Base-by-base conservation (phyloP, 2,888 invertebrate genomes). In the Perdita meconis region DNA sequence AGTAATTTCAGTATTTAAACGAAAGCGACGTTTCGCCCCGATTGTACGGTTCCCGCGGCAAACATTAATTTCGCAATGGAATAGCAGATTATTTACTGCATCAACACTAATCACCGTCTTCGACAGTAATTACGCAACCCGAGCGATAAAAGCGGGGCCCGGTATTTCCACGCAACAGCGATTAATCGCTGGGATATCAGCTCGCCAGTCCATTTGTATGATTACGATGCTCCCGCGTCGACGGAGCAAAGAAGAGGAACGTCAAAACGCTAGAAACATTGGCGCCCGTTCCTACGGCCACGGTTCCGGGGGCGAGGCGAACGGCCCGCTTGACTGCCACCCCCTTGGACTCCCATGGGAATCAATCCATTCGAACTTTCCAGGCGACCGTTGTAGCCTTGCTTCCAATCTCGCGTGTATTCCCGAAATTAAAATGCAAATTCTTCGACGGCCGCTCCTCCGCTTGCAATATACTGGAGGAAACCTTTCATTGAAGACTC, bases 381-480 rank as follows among this genome's bases (percentile, higher is more conserved):
- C 13, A 26, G n/a, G 16, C 56, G 26, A 34, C 26, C 26, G 50
- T 40, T 51, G 34, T 4, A 16, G 38, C 13, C 55, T 22, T 3
- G 42, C 55, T 56, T 50, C 30, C 50, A 4, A 22, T 60, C 30
- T 66, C 12, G 8, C 50, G 60, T n/a, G 44, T 59, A 55, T 59
- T 44, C 53, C 22, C 53, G 57, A 73, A 73, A 78, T 80, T 72
- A 80, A 79, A 78, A 78, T 61, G 38, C 56, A 38, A 42, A 77
- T 67, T 64, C 40, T 26, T 55, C 10, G 2, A 10, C 8, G n/a
- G n/a, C n/a, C n/a, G 13, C 19, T 51, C n/a, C 19, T 1, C 12
- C n/a, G 24, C 4, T n/a, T 6, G 8, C 24, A 38, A 47, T 19
- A 12, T 8, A n/a, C 16, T 56, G 38, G 10, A 42, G 19, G 47